These are phyloP conservation scores for Strigamia transsilvanica DNA, from an alignment of 2,888 invertebrate genomes.

Conservation along the genomic window DNA sequence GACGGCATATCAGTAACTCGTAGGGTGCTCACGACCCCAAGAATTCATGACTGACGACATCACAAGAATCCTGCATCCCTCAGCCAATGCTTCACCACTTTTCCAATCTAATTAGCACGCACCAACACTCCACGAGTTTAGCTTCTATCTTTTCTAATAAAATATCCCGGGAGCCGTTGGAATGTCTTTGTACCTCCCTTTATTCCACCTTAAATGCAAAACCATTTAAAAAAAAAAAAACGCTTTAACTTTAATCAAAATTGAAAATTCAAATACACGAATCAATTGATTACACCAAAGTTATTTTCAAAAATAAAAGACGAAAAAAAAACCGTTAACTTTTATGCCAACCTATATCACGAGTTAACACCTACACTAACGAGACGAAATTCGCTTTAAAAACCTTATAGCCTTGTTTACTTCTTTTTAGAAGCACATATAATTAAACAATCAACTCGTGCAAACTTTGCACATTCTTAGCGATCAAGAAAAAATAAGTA, in stretches of 20 bases:
- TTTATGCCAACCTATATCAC: too few species aligned
- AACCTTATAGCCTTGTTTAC: slow-evolving; percentile 2
- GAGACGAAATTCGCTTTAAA: neutral
- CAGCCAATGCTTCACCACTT: slow-evolving; percentile 22
- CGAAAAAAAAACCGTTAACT: neutral
- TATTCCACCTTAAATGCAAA: slow-evolving; percentile 24
- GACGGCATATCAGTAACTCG: slow-evolving; percentile 33
- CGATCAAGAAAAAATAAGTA: slow-evolving; percentile 5
- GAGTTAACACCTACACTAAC: neutral
- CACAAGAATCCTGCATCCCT: slow-evolving; percentile 47
- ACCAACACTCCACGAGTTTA: slow-evolving; percentile 39
- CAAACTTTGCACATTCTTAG: neutral
- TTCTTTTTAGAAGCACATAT: neutral
- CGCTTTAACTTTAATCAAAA: neutral
- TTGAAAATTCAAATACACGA: neutral
- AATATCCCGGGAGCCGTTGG: slow-evolving; percentile 20
- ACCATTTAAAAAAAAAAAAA: neutral
- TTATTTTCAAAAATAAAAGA: neutral
- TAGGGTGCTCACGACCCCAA: slow-evolving; percentile 22
- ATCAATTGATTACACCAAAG: neutral
- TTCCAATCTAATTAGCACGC: slow-evolving; percentile 48
- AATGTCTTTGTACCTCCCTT: slow-evolving; percentile 22
- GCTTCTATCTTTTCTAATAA: slow-evolving; percentile 29
- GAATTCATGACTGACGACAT: slow-evolving; percentile 49
- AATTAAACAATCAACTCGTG: slow-evolving; percentile 12